A percentile compares a stretch with the other conserved stretches of the same genome.
Conservation (phyloP, 1,140 invertebrate species). For the Trachymyrmex septentrionalis region DNA sequence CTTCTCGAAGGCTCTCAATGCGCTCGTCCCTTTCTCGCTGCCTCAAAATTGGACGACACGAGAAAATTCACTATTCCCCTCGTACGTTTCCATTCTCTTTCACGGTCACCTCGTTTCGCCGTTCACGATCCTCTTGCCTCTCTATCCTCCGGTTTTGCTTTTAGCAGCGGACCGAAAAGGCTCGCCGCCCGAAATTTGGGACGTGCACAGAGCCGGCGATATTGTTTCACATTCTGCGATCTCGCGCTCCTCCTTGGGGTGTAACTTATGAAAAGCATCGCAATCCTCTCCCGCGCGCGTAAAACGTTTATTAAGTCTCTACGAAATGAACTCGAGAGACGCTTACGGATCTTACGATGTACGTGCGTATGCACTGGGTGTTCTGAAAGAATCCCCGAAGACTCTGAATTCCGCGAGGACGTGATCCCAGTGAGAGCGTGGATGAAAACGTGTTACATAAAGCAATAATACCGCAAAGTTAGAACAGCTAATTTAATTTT, state of each 20-base stretch:
- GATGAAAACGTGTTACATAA: slow-evolving; percentile 55
- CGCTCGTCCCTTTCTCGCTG: slow-evolving; percentile 51
- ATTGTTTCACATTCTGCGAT: slow-evolving; percentile 65
- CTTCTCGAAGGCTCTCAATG: slow-evolving; percentile 54
- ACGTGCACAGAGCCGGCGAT: slow-evolving; percentile 44
- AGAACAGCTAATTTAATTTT: slow-evolving; percentile 55
- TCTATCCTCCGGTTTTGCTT: neutral
- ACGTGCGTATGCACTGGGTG: slow-evolving; percentile 48
- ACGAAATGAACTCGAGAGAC: slow-evolving; percentile 71
- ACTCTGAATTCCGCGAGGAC: neutral
- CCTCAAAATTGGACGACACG: slow-evolving; percentile 78
- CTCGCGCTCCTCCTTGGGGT: slow-evolving; percentile 9
- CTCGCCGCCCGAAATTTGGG: slow-evolving; percentile 52
- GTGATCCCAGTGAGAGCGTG: slow-evolving; percentile 1
- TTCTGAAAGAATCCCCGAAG: slow-evolving; percentile 38
- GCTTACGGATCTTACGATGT: slow-evolving; percentile 48
- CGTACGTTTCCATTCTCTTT: neutral
- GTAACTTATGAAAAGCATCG: slow-evolving; percentile 67
- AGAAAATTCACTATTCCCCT: slow-evolving; percentile 64
- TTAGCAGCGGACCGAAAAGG: neutral
- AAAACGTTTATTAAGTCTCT: slow-evolving; percentile 76
- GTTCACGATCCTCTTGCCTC: neutral
- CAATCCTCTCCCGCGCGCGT: slow-evolving; percentile 54
- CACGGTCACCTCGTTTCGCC: slow-evolving; percentile 36
- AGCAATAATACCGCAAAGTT: slow-evolving; percentile 40